phyloP scores from a whole-genome alignment of 2,797 vertebrate genomes.

The Myiothlypis chrysogaster region DNA sequence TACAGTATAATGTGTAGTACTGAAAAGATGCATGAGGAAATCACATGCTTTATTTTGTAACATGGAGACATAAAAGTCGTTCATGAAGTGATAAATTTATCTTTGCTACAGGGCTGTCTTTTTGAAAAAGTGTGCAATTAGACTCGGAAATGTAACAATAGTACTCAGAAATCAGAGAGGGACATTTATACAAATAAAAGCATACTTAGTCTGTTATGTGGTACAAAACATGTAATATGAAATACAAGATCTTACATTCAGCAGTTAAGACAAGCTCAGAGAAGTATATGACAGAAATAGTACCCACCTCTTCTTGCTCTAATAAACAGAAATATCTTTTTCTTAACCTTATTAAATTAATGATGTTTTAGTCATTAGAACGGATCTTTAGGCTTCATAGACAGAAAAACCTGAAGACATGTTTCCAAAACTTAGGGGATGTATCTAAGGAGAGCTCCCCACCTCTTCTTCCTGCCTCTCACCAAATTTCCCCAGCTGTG shows the following conservation, averaged over 20 bases:
- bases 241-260: background rate
- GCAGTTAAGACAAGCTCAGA: background rate
- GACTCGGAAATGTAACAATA: background rate
- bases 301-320: background rate
- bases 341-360: background rate
- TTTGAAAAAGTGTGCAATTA: background rate
- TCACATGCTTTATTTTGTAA: background rate
- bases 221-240: background rate
- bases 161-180: background rate
- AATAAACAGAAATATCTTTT: background rate
- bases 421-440: background rate
- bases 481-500: background rate
- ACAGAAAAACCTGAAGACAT: background rate
- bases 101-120: background rate
- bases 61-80: background rate
- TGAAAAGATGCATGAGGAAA: background rate
- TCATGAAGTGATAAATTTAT: background rate
- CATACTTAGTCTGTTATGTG: background rate
- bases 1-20: background rate
- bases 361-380: background rate
- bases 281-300: background rate
- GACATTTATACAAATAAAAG: background rate
- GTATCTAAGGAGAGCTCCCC: background rate
- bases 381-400: background rate
- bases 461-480: background rate